Evolutionary conservation across 2,888 invertebrate genomes (phyloP).

Genomic region (Pinctada fucata): DNA sequence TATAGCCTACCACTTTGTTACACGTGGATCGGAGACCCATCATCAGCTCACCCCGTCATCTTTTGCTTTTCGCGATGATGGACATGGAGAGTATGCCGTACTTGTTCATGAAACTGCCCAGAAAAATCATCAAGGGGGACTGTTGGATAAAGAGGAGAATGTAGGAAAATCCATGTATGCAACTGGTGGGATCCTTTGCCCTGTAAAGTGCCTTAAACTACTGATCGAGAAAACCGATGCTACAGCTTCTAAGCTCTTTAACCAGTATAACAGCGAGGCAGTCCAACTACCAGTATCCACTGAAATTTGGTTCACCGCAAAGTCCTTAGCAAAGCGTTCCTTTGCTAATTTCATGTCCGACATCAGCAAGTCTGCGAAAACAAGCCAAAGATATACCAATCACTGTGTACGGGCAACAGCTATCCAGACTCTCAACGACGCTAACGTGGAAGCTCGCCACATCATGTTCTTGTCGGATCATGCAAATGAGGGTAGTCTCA

Average conservation of each 20-base stretch:
- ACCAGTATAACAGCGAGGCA: slow-evolving; percentile 4
- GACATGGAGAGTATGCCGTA: not conserved
- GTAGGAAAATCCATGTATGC: slow-evolving; percentile 1
- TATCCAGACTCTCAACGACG: not conserved
- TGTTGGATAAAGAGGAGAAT: not conserved
- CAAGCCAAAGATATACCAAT: not conserved
- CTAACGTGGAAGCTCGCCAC: not conserved
- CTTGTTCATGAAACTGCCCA: not conserved
- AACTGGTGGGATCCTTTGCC: not conserved
- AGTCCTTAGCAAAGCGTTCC: not conserved
- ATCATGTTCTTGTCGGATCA: slow-evolving; percentile 1
- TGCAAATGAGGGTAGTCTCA: not conserved
- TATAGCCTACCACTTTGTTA: slow-evolving; percentile 5
- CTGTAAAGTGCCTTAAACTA: slow-evolving; percentile 4
- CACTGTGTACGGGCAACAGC: not conserved
- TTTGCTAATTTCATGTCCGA: not conserved
- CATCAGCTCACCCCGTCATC: not conserved
- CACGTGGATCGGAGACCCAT: slow-evolving; percentile 2
- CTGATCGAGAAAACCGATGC: slow-evolving; percentile 2
- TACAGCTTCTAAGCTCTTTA: slow-evolving; percentile 7
- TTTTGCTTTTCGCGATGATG: not conserved
- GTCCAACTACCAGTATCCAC: not conserved
- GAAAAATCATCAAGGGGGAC: slow-evolving; percentile 9
- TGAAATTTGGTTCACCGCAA: slow-evolving; percentile 7
- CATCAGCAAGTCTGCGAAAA: not conserved